A percentile compares a stretch with the other conserved stretches of the same genome.
Evolutionary conservation across 2,888 invertebrate genomes (phyloP).

Genomic region (Merodon equestris): DNA sequence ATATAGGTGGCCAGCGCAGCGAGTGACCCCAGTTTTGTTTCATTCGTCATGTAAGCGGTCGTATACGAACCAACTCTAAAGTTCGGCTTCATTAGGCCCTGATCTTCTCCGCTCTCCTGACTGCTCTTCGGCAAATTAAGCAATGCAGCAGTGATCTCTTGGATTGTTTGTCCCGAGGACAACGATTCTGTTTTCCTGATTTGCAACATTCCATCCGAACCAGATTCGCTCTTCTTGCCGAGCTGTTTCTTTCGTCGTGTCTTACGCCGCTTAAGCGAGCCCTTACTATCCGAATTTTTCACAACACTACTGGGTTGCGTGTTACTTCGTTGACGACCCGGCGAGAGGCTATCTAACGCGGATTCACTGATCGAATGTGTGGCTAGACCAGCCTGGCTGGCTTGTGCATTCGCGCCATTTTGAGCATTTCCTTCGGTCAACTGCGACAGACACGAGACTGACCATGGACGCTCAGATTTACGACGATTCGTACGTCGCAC

Average conservation of each 20-base stretch:
- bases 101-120: constrained; percentile 84
- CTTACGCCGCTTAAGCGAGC: constrained; percentile 77
- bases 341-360: constrained; percentile 87
- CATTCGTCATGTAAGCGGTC: constrained; percentile 75
- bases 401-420: constrained; percentile 75
- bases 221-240: constrained; percentile 80
- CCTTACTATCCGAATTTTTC: constrained; percentile 77
- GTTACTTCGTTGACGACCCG: constrained; percentile 75
- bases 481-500: constrained; percentile 80
- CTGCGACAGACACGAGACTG: constrained; percentile 91
- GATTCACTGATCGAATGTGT: constrained; percentile 94
- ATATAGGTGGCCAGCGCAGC: constrained; percentile 78
- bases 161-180: constrained; percentile 82
- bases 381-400: constrained; percentile 79
- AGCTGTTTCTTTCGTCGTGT: constrained; percentile 76
- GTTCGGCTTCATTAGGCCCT: constrained; percentile 81
- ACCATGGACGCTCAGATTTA: constrained; percentile 87
- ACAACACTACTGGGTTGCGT: constrained; percentile 70
- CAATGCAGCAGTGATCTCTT: constrained; percentile 81
- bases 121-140: constrained; percentile 71
- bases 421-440: constrained; percentile 80
- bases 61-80: constrained; percentile 83
- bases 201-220: constrained; percentile 82
- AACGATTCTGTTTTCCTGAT: constrained; percentile 80
- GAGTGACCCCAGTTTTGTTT: constrained; percentile 77